Evolutionary conservation across 2,113 vertebrate species (phyloP).

Genomic region (Antechinus stuartii): DNA sequence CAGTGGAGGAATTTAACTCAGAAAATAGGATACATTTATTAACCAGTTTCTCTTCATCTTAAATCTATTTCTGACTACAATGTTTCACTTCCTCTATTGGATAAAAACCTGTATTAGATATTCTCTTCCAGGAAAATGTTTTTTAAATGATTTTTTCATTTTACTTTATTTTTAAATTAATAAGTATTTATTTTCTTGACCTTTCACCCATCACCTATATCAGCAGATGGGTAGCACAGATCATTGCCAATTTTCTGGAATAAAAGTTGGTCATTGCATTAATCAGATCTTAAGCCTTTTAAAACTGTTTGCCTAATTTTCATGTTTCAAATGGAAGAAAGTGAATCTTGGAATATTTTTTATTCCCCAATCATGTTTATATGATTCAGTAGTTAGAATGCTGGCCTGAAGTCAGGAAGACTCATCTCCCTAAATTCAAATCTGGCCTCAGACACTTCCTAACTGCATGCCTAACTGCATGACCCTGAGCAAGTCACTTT

Average conservation of each 20-base stretch:
- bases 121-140: not conserved
- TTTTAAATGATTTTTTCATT: not conserved
- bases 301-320: not conserved
- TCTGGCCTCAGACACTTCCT: not conserved
- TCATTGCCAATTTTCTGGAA: not conserved
- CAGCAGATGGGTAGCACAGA: not conserved
- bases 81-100: not conserved
- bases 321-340: not conserved
- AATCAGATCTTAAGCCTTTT: not conserved
- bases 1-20: slow-evolving; percentile 2
- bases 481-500: too few species aligned
- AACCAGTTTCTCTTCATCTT: not conserved
- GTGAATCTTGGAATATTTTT: not conserved
- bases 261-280: not conserved
- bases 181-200: not conserved
- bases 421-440: not conserved
- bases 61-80: not conserved
- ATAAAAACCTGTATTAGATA: not conserved
- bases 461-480: too few species aligned
- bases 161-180: not conserved
- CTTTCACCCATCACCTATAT: not conserved
- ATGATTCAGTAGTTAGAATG: too few species aligned
- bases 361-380: not conserved
- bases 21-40: not conserved
- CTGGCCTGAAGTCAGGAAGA: not conserved